Evolutionary conservation across 2,888 invertebrate genomes (phyloP).

Genomic region (Cantharis lateralis): DNA sequence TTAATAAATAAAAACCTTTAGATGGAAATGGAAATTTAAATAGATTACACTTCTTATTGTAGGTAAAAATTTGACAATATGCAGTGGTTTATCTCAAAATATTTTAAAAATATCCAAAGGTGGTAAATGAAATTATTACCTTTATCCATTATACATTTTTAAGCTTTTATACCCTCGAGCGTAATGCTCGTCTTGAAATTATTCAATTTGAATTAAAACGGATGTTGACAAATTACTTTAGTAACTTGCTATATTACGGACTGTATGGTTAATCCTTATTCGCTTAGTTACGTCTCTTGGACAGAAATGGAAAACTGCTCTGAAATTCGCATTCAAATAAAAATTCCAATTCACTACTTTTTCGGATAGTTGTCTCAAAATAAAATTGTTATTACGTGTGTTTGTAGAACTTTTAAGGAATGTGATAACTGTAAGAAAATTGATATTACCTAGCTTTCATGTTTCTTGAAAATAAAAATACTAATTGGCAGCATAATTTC

Average conservation of each 20-base stretch:
- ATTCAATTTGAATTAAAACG: not conserved
- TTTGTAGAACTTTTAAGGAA: too few species aligned
- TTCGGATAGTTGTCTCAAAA: too few species aligned
- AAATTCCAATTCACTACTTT: not conserved
- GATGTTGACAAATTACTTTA: not conserved
- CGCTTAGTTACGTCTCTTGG: not conserved
- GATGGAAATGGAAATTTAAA: not conserved
- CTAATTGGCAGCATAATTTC: too few species aligned
- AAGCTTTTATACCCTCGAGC: not conserved
- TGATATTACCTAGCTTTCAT: too few species aligned
- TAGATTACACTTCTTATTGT: not conserved
- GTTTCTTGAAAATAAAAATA: too few species aligned
- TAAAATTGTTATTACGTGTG: too few species aligned
- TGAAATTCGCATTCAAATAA: not conserved
- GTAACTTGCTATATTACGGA: not conserved
- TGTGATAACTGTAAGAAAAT: too few species aligned
- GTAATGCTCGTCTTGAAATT: not conserved
- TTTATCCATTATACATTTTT: not conserved
- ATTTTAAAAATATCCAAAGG: too few species aligned
- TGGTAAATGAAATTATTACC: not conserved
- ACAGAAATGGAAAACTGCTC: not conserved
- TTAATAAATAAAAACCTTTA: not conserved
- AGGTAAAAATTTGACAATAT: not conserved
- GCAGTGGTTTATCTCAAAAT: too few species aligned
- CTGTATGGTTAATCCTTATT: not conserved